Percentiles rank a stretch among this genome's conserved stretches.
phyloP scores from a whole-genome alignment of 2,113 vertebrate species.

The Herpetotheres cachinnans region DNA sequence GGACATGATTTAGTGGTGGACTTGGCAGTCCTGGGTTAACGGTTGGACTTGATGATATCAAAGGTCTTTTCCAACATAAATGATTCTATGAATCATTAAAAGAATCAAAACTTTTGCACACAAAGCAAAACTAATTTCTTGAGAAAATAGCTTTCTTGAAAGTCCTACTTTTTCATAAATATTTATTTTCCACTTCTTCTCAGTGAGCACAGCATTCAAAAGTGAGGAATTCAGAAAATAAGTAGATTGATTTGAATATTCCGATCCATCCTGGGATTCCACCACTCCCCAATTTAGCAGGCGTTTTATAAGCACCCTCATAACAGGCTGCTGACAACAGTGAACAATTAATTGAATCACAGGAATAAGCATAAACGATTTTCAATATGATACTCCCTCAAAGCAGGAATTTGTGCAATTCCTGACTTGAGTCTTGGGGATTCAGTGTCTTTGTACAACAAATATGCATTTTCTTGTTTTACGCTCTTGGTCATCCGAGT shows the following conservation, averaged over 20 bases:
- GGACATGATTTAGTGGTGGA: no score
- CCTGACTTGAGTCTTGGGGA: neutral
- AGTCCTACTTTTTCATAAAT: neutral
- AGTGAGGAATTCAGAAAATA: neutral
- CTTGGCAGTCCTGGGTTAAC: no score
- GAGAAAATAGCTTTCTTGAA: neutral
- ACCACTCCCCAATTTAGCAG: neutral
- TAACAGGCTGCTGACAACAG: neutral
- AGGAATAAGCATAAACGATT: neutral
- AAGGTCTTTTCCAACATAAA: no score
- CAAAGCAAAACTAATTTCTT: neutral
- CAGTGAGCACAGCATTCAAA: neutral
- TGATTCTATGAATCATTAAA: neutral
- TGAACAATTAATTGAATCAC: neutral
- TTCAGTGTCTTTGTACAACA: neutral
- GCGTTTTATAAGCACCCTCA: neutral
- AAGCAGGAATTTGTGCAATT: neutral
- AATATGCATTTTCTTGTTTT: neutral
- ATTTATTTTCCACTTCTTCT: neutral
- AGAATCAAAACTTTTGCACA: neutral
- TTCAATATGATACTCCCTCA: neutral
- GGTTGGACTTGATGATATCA: no score
- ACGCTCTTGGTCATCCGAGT: neutral
- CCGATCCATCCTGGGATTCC: neutral
- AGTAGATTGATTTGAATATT: neutral